Conservation (phyloP, 2,888 invertebrate species). For the Ptychoptera contaminata region DNA sequence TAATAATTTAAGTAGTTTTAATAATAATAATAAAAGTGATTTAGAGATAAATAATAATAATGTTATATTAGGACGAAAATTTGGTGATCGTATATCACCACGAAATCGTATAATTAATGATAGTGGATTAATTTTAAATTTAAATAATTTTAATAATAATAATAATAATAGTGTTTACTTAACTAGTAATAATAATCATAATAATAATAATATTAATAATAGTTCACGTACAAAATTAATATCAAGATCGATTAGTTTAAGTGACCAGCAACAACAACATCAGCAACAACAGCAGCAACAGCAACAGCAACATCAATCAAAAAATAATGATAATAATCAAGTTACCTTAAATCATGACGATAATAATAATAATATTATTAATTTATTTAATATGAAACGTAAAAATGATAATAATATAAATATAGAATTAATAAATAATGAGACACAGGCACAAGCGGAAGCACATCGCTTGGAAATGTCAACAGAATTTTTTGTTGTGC, state of each 20-base stretch:
- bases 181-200: not conserved
- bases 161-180: constrained; percentile 8
- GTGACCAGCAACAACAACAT: constrained; percentile 1
- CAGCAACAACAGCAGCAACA: constrained; percentile 2
- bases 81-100: constrained; percentile 24
- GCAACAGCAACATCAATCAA: not conserved
- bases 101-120: constrained; percentile 15
- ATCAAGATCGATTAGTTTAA: constrained; percentile 3
- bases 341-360: too few species aligned
- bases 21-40: too few species aligned
- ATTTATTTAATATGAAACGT: too few species aligned
- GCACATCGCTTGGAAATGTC: constrained; percentile 55
- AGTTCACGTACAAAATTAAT: constrained; percentile 5
- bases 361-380: too few species aligned
- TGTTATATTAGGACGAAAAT: constrained; percentile 14
- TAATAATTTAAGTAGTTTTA: too few species aligned
- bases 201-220: constrained; percentile 6
- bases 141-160: constrained; percentile 12
- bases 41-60: too few species aligned
- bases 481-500: constrained; percentile 70
- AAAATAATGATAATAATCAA: constrained; percentile 1
- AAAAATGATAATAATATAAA: too few species aligned
- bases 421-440: too few species aligned
- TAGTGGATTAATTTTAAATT: not conserved
- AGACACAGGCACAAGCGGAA: constrained; percentile 9